These are phyloP conservation scores for Adelognathus sp. DNA, from an alignment of 2,888 invertebrate genomes.

Conservation along the genomic window DNA sequence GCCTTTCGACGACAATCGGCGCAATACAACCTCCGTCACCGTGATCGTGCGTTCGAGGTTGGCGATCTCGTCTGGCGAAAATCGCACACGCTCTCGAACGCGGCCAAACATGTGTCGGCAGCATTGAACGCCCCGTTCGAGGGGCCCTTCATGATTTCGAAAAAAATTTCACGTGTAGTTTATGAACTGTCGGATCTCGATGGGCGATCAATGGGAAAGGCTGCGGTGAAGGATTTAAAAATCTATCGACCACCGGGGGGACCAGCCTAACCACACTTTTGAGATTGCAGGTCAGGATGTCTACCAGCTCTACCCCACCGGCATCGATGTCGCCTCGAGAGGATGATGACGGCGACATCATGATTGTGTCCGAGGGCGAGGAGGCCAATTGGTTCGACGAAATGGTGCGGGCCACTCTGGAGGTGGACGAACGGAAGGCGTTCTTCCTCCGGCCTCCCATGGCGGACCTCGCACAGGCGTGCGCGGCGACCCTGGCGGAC, in stretches of 20 bases:
- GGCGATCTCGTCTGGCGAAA: background rate
- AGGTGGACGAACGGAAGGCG: background rate
- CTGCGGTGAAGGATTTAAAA: background rate
- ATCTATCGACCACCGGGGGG: background rate
- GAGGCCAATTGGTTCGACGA: background rate
- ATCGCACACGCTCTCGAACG: background rate
- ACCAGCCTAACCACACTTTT: background rate
- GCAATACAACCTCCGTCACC: background rate
- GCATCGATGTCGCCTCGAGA: too few species aligned
- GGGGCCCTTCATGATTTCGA: background rate
- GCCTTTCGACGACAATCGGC: background rate
- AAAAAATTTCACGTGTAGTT: background rate
- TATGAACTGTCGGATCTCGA: background rate
- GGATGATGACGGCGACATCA: background rate
- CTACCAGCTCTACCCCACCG: background rate
- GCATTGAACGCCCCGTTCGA: background rate
- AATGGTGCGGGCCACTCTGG: background rate
- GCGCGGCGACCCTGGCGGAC: background rate
- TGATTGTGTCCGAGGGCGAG: background rate
- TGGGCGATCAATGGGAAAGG: background rate
- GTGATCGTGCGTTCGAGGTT: background rate
- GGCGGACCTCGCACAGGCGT: background rate
- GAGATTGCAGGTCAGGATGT: background rate
- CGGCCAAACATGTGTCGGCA: background rate
- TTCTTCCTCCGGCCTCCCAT: background rate